A percentile compares a stretch with the other conserved stretches of the same genome.
Conservation (phyloP, 2,113 vertebrate species). For the Pardalotus punctatus region DNA sequence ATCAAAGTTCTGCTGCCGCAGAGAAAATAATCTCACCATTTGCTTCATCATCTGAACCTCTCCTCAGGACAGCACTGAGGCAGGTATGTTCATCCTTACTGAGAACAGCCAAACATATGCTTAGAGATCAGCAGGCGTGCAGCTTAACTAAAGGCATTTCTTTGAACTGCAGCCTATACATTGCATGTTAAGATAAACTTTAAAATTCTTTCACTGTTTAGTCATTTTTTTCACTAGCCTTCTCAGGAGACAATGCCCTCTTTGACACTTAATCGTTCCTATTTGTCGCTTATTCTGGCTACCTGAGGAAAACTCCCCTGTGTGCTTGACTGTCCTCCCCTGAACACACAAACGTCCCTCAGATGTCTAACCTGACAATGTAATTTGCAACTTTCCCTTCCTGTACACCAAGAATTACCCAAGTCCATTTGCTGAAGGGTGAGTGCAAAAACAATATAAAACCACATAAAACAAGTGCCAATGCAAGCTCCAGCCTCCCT, state of each 20-base stretch:
- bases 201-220: neutral
- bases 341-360: neutral
- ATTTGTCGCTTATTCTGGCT: neutral
- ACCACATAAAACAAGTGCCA: neutral
- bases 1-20: neutral
- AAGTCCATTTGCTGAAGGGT: neutral
- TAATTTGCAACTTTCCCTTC: neutral
- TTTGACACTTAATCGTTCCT: neutral
- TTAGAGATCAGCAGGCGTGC: neutral
- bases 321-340: neutral
- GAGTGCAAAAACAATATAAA: neutral
- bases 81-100: neutral
- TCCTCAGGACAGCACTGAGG: neutral
- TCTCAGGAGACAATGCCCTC: neutral
- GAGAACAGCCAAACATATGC: neutral
- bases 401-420: neutral
- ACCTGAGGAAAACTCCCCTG: neutral
- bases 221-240: neutral
- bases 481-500: neutral
- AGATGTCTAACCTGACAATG: neutral
- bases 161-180: accelerated
- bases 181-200: neutral
- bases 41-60: neutral
- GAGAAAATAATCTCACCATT: neutral
- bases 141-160: neutral